Base-by-base conservation (phyloP, 2,888 invertebrate species). In the Diplolepis rosae region DNA sequence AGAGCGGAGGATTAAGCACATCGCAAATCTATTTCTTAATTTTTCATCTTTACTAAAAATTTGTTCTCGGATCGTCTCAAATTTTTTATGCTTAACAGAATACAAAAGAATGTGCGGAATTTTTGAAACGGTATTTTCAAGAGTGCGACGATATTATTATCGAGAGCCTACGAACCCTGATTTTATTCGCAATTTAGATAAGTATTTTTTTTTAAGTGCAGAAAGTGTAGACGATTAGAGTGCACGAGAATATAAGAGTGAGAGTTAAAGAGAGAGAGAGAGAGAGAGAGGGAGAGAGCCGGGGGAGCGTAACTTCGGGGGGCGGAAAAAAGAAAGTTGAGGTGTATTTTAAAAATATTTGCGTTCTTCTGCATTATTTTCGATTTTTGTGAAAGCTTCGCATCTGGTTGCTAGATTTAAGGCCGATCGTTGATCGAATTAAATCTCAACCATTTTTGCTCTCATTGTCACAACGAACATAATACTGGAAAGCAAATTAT, bases 241-340 rank as follows among this genome's bases (percentile, higher is more conserved):
- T 68, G 30, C 50, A 61, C 48, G 50, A 39, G 48, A 50, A 32
- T 13, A 27, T 54, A 35, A 72, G 30, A 45, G 67, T 68, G 65
- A 66, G 61, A 45, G 50, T 7, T 28, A 15, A 51, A 54, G 22
- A 50, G 56, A 67, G 67, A 51, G 50, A 39, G 45, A 67, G 70
- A 56, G 54, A 45, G 24, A 69, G 45, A 65, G 67, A 48, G 72
- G 72, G 65, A 67, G 48, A 66, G 71, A 69, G 67, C n/a, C 54
- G 65, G 48, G 45, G 18, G 18, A 54, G 18, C 18, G 30, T 30
- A 30, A n/a, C n/a, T n/a, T n/a, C 54, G 65, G 48, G 45, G 18
- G 18, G 32, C 9, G 11, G 30, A 15, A 30, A 7, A 48, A 48
- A 22, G 22, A 48, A 48, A 48, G 18, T 48, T 48, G 22, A 22